A percentile compares a stretch with the other conserved stretches of the same genome.
phyloP scores from a whole-genome alignment of 2,797 vertebrate species.

The Astyanax mexicanus region DNA sequence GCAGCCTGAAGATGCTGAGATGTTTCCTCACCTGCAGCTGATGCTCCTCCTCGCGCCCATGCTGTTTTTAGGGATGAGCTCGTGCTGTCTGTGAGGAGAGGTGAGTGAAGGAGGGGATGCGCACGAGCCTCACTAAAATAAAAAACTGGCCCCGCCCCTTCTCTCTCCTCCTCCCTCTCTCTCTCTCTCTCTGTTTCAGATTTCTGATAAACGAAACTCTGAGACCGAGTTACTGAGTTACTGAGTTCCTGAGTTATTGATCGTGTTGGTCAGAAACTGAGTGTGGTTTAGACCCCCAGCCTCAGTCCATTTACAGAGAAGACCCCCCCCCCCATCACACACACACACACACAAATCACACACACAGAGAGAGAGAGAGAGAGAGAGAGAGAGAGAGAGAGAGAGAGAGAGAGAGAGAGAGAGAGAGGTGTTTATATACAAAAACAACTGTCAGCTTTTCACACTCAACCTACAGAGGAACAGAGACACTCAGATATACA shows the following conservation, averaged over 20 bases:
- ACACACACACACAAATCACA: not conserved
- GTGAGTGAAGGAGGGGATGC: no score
- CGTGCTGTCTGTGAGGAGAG: no score
- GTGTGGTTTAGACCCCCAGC: not conserved
- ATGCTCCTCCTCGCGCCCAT: not conserved
- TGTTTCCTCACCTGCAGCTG: not conserved
- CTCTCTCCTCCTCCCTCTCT: not conserved
- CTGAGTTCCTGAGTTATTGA: no score
- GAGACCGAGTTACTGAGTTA: no score
- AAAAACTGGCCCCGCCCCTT: no score
- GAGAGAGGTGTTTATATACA: no score
- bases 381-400: not conserved
- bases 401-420: no score
- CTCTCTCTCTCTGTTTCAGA: not conserved
- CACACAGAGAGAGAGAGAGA: not conserved
- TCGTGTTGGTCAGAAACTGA: no score
- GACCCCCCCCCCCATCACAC: not conserved
- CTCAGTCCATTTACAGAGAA: not conserved
- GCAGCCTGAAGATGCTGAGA: no score
- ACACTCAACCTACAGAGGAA: no score
- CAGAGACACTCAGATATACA: not conserved
- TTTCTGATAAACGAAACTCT: slow-evolving; percentile 49
- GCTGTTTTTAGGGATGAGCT: not conserved
- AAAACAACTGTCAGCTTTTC: no score
- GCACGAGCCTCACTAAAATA: no score